Percentiles rank a stretch among this genome's conserved stretches.
Evolutionary conservation across 2,888 invertebrate genomes (phyloP).

Genomic region (Mycalesis mineus): DNA sequence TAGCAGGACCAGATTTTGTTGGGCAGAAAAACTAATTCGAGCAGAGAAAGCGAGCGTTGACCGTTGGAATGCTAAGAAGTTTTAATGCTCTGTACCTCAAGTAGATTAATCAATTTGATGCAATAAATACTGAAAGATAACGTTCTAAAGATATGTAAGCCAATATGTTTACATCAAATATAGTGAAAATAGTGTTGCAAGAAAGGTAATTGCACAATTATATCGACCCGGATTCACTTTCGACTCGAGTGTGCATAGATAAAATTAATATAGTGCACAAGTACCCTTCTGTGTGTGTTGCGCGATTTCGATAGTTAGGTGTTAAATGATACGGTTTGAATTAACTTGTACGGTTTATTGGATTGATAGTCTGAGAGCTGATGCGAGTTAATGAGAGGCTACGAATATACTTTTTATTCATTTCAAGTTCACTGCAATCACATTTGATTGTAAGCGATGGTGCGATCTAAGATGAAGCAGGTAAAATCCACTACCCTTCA

Average conservation of each 20-base stretch:
- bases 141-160: neutral
- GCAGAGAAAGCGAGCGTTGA: too few relatives aligned
- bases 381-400: neutral
- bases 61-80: too few relatives aligned
- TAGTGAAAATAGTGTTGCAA: conserved; percentile 46
- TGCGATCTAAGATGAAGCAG: too few relatives aligned
- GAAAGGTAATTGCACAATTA: conserved; percentile 68
- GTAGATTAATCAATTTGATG: neutral
- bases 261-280: conserved; percentile 26
- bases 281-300: conserved; percentile 12
- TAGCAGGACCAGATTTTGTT: too few relatives aligned
- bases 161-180: conserved; percentile 14
- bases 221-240: conserved; percentile 43
- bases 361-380: neutral
- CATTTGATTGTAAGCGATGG: too few relatives aligned
- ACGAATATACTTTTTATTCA: too few relatives aligned
- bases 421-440: too few relatives aligned
- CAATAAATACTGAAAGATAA: conserved; percentile 8
- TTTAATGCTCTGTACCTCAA: neutral
- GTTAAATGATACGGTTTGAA: conserved; percentile 8
- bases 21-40: too few relatives aligned
- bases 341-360: conserved; percentile 9
- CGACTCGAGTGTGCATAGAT: conserved; percentile 43
- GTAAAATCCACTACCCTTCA: too few relatives aligned
- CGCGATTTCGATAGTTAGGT: conserved; percentile 1